phyloP scores from a whole-genome alignment of 2,797 vertebrate genomes.

The Sardinella longiceps region DNA sequence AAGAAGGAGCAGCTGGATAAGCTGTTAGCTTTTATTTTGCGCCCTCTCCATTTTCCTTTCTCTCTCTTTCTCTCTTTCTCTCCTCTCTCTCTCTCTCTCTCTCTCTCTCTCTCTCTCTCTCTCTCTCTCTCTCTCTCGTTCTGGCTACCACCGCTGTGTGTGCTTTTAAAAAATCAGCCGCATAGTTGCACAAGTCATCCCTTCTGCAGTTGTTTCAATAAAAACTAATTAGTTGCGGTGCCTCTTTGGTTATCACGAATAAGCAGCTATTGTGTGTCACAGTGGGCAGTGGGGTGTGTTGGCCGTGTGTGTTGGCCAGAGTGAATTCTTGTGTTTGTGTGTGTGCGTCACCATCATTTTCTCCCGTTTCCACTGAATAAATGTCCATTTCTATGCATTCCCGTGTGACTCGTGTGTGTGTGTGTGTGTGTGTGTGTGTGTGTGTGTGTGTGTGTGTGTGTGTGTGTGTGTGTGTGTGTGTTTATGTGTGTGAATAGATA shows the following conservation, averaged over 20 bases:
- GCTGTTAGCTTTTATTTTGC: slow-evolving; percentile 32
- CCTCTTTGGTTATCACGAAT: slow-evolving; percentile 43
- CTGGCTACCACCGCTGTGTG: not conserved
- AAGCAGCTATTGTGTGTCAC: slow-evolving; percentile 43
- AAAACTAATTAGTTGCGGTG: slow-evolving; percentile 50
- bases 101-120: slow-evolving; percentile 2
- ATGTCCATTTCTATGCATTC: slow-evolving; percentile 53
- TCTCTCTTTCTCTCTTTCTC: not conserved
- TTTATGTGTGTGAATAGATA: not conserved
- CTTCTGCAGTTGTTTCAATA: slow-evolving; percentile 43
- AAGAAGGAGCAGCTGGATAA: slow-evolving; percentile 49
- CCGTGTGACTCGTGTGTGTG: slow-evolving; percentile 11
- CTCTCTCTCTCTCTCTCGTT: not conserved
- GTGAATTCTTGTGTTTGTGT: slow-evolving; percentile 21
- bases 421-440: not conserved
- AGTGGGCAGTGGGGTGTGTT: not conserved
- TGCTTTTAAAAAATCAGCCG: slow-evolving; percentile 15
- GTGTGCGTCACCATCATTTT: slow-evolving; percentile 34
- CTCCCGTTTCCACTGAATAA: slow-evolving; percentile 60
- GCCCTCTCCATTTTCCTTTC: slow-evolving; percentile 26
- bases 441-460: slow-evolving; percentile 3
- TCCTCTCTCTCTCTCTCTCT: not conserved
- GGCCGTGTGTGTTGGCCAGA: slow-evolving; percentile 1
- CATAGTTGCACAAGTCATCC: slow-evolving; percentile 27
- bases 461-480: slow-evolving; percentile 7